phyloP scores from a whole-genome alignment of 2,888 invertebrate species.

The Stenodera caucasica region DNA sequence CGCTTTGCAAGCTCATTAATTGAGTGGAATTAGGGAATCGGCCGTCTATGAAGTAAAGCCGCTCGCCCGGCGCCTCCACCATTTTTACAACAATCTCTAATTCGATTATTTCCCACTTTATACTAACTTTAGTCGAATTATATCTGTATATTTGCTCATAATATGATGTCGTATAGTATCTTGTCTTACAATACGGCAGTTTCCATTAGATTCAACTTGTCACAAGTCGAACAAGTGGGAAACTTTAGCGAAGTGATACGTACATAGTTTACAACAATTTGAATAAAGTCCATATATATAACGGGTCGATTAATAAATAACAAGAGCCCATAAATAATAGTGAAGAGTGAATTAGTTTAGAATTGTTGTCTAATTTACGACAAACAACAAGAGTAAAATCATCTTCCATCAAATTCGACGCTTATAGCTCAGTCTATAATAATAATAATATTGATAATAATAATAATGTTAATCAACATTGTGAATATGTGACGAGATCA shows the following conservation, averaged over 20 bases:
- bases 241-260: constrained; percentile 16
- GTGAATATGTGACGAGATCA: constrained; percentile 4
- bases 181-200: constrained; percentile 6
- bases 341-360: neutral
- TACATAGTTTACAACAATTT: constrained; percentile 21
- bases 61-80: neutral
- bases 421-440: neutral
- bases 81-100: neutral
- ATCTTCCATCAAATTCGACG: neutral
- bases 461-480: neutral
- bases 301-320: constrained; percentile 22
- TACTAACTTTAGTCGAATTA: too few relatives aligned
- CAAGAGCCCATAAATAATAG: neutral
- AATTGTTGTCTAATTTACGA: neutral
- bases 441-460: too few relatives aligned
- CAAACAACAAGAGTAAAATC: too few relatives aligned
- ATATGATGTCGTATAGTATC: neutral
- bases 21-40: neutral
- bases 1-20: constrained; percentile 3
- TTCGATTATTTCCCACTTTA: too few relatives aligned
- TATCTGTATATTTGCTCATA: too few relatives aligned
- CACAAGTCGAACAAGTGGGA: constrained; percentile 13
- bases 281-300: constrained; percentile 16
- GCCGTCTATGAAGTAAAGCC: neutral
- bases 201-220: constrained; percentile 18